Base-by-base conservation (phyloP, 2,888 invertebrate species). In the Eueremaeus valkanovi region DNA sequence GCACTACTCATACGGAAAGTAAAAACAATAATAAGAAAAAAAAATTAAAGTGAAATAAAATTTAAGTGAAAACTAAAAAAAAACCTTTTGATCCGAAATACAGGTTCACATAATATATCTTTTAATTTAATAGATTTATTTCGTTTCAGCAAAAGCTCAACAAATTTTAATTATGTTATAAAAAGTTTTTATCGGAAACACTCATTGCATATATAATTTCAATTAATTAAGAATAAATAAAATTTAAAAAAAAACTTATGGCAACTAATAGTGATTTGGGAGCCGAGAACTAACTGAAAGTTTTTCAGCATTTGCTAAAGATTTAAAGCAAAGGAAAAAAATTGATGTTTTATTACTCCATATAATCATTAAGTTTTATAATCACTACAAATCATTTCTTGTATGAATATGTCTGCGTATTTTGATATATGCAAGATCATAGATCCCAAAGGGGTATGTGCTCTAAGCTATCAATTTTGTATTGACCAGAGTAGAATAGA, bases 111-210 rank as follows among this genome's bases (percentile, higher is more conserved):
- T 58, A 29, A 58, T 58, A 58, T 31, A 58, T 58, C 58, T 31
- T 31, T 55, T 55, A 27, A 27, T 27, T 55, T 51, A n/a, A 21
- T 51, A 18, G 13, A 55, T 55, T 29, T 58, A 58, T 9, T 18
- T 31, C n/a, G n/a, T 24, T 6, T 1, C 21, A 51, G 18, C 55
- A 55, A 55, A 27, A 27, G 11, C 27, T 24, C 11, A 27, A 24
- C 13, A 29, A 58, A 58, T 11, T 58, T 29, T 13, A 31, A 29
- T 58, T 58, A 31, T 24, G 29, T 24, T 24, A 51, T 29, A 13
- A 58, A 58, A 29, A 29, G 29, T 58, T 58, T 27, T n/a, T 58
- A 29, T 29, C 58, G 29, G 58, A 58, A 58, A 58, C 58, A 58
- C 58, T 58, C 31, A 31, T 58, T 31, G 58, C 21, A 58, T 58